Base-by-base conservation (phyloP, 1,140 invertebrate genomes). In the Pogonomyrmex californicus region DNA sequence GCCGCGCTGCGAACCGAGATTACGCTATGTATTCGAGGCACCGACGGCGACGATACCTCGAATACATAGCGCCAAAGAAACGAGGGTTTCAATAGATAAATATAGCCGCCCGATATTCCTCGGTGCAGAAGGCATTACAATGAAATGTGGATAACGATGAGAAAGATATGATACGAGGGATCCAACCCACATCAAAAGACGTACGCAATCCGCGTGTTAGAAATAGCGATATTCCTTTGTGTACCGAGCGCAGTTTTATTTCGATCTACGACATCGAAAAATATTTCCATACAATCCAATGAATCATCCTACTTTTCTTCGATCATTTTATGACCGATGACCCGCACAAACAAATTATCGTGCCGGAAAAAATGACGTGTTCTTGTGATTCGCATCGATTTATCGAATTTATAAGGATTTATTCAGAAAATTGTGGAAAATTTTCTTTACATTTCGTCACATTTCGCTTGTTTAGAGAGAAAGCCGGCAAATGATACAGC, bases 1-100 rank as follows among this genome's bases (percentile, higher is more conserved):
- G 51, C 14, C 38, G 41, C 54, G 38, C 38, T 33, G 30, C 17
- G 41, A 60, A 41, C 1, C 63, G 36, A 54, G 82, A 56, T 62
- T 83, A 82, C 60, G 14, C 65, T n/a, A n/a, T n/a, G n/a, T n/a
- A n/a, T n/a, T n/a, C n/a, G n/a, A n/a, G 71, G 51, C 56, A 85
- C 54, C 49, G 10, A 23, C 23, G 23, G 23, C 23, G 23, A 33
- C 33, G 88, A 85, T 49, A 73, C 66, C 70, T 47, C n/a, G 47
- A 23, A 23, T 23, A 23, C 36, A 56, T n/a, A 49, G 54, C 44
- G 9, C 2, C 38, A 7, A 51, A 47, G 51, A 44, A 77, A 56
- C 23, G 14, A 78, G 4, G 30, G 14, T 38, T 23, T 30, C 30
- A 78, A 12, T 23, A 2, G 38, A n/a, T 65, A 63, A 78, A 65